These are phyloP conservation scores for Rutilus rutilus DNA, from an alignment of 2,113 vertebrate species.

Conservation along the genomic window DNA sequence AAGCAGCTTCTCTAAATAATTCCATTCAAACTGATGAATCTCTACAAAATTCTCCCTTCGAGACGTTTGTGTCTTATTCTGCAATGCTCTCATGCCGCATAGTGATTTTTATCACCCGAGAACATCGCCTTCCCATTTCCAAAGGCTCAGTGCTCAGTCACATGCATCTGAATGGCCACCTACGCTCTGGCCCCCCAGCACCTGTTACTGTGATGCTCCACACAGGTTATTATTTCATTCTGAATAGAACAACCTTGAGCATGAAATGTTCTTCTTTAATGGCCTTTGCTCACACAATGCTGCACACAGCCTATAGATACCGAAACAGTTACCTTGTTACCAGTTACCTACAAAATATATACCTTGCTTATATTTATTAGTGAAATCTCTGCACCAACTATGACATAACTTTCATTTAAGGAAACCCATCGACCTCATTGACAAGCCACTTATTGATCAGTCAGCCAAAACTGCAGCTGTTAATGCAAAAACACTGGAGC, in stretches of 20 bases:
- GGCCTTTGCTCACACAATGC: neutral
- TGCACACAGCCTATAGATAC: neutral
- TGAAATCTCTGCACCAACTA: neutral
- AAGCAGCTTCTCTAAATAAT: neutral
- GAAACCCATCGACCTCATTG: neutral
- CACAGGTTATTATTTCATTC: conserved; percentile 50
- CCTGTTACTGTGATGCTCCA: conserved; percentile 47
- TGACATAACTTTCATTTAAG: conserved; percentile 10
- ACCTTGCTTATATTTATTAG: neutral
- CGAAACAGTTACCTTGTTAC: neutral
- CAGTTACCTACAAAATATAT: neutral
- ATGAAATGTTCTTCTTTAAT: conserved; percentile 35
- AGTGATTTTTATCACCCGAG: conserved; percentile 36
- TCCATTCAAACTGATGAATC: neutral
- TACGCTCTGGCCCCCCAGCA: conserved; percentile 43
- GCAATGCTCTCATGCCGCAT: conserved; percentile 1
- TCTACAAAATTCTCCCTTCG: neutral
- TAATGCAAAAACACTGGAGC: neutral
- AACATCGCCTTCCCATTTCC: conserved; percentile 41
- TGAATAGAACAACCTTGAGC: conserved; percentile 47
- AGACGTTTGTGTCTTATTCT: neutral
- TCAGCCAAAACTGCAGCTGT: neutral
- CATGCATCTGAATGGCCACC: conserved; percentile 56
- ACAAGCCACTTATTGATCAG: conserved; percentile 20
- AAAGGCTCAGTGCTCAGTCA: conserved; percentile 45